Percentiles rank a stretch among this genome's conserved stretches.
These are phyloP conservation scores for Hipposideros larvatus DNA, from an alignment of 2,797 vertebrate species.

Conservation along the genomic window DNA sequence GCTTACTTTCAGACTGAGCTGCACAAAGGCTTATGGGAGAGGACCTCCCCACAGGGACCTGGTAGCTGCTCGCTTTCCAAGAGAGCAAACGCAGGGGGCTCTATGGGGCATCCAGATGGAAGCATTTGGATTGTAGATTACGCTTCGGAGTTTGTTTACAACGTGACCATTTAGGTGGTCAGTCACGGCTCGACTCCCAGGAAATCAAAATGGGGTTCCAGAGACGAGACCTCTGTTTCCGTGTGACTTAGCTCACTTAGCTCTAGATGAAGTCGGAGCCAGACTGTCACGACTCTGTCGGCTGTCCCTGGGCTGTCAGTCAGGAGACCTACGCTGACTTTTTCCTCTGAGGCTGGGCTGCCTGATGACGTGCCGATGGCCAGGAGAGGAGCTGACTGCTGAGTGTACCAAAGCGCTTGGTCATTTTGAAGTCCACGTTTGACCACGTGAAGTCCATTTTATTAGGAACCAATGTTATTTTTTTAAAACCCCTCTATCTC, in stretches of 20 bases:
- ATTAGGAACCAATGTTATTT: background rate
- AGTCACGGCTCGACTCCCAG: background rate
- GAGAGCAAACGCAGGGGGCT: background rate
- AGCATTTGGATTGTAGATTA: background rate
- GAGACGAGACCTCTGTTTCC: background rate
- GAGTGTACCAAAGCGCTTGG: background rate
- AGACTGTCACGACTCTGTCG: background rate
- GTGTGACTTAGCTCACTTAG: background rate
- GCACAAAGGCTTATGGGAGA: background rate
- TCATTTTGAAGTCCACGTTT: background rate
- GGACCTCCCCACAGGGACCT: background rate
- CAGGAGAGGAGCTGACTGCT: fast-evolving
- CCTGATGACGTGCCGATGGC: background rate
- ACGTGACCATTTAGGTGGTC: background rate
- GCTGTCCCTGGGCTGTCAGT: background rate
- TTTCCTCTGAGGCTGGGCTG: background rate
- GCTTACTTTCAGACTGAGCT: background rate
- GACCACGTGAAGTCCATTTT: background rate
- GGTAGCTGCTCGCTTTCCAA: background rate
- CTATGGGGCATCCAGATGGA: background rate
- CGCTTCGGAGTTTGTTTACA: background rate
- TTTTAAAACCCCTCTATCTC: background rate
- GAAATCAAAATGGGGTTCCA: background rate
- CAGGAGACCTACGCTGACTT: background rate
- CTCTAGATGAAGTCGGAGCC: background rate